A percentile compares a stretch with the other conserved stretches of the same genome.
Evolutionary conservation across 2,113 vertebrate species (phyloP).

Genomic region (Suncus etruscus): DNA sequence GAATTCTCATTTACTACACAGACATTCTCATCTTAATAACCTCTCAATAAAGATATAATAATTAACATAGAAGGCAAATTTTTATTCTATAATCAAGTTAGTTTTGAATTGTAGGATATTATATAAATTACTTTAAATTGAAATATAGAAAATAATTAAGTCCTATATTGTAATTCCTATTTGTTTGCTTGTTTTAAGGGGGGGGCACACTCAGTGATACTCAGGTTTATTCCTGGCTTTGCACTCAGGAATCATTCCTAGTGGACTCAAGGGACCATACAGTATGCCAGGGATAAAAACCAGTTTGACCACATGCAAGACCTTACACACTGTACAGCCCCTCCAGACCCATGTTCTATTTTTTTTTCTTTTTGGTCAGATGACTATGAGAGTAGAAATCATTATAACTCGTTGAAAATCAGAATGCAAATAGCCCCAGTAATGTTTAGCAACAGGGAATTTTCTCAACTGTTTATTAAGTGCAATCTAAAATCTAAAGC

Average conservation of each 20-base stretch:
- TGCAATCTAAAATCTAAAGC: constrained; percentile 74
- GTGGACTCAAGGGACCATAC: too few species aligned
- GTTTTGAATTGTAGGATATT: constrained; percentile 36
- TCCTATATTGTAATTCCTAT: too few species aligned
- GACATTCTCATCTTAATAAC: neutral
- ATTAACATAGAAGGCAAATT: constrained; percentile 9
- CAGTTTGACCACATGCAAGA: too few species aligned
- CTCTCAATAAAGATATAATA: neutral
- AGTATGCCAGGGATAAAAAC: too few species aligned
- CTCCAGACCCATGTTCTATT: neutral
- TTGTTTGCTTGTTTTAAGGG: neutral
- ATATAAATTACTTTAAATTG: constrained; percentile 23
- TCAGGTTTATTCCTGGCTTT: too few species aligned
- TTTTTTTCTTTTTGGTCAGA: neutral
- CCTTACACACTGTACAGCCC: too few species aligned
- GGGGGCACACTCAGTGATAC: too few species aligned
- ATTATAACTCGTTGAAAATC: constrained; percentile 57
- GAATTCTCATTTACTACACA: neutral
- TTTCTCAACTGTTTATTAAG: constrained; percentile 74
- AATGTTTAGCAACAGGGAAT: constrained; percentile 72
- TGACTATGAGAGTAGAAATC: constrained; percentile 20
- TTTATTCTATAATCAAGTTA: neutral
- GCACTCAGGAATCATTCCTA: too few species aligned
- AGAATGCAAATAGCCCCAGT: constrained; percentile 67
- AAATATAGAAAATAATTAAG: neutral